phyloP scores from a whole-genome alignment of 2,113 vertebrate species.

The Pyrgilauda ruficollis region DNA sequence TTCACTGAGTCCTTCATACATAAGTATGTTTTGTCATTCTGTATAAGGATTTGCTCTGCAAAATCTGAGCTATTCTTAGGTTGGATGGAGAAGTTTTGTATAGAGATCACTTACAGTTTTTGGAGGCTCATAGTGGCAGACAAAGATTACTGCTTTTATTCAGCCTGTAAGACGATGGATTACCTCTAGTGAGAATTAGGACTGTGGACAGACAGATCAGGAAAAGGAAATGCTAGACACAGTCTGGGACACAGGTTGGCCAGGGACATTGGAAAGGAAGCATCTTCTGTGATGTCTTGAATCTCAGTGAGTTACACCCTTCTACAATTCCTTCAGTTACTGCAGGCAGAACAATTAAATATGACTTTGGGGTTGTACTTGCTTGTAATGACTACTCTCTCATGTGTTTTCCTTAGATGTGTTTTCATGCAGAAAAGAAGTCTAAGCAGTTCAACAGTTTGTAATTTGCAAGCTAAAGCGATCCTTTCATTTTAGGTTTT shows the following conservation, averaged over 20 bases:
- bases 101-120: not conserved
- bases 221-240: not conserved
- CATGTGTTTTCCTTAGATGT: not conserved
- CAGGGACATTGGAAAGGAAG: not conserved
- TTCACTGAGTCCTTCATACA: not conserved
- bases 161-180: not conserved
- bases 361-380: not conserved
- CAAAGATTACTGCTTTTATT: not conserved
- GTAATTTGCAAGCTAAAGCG: not conserved
- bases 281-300: not conserved
- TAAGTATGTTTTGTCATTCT: not conserved
- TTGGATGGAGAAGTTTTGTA: not conserved
- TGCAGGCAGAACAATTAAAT: not conserved
- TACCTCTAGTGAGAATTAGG: not conserved
- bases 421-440: not conserved
- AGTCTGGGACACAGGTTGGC: not conserved
- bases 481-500: slow-evolving; percentile 4
- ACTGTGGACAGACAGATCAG: not conserved
- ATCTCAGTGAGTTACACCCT: not conserved
- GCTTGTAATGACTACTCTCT: not conserved
- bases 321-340: not conserved
- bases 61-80: not conserved
- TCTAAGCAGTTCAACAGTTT: not conserved
- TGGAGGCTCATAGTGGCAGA: not conserved
- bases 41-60: not conserved